Base-by-base conservation (phyloP, 2,888 invertebrate genomes). In the Erannis defoliaria region DNA sequence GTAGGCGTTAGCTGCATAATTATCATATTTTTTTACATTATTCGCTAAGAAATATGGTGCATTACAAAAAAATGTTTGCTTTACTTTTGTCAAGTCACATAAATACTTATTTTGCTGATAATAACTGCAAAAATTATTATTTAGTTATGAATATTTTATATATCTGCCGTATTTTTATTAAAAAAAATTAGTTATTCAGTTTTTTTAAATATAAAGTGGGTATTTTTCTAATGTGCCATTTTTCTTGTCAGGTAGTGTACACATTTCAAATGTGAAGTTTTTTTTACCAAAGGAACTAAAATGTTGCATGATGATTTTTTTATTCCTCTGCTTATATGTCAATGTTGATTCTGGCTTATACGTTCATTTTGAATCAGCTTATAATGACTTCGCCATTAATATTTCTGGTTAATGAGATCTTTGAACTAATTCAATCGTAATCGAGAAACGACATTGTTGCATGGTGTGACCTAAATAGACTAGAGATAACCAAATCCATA, bases 1-100 rank as follows among this genome's bases (percentile, higher is more conserved):
- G 60, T 61, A 63, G 59, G 6, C 50, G 62, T 71, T 43, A 33
- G 18, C 40, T 29, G 62, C 64, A 63, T 64, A 56, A 40, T 35
- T 67, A 64, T 66, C 65, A 64, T 57, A 21, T 68, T 64, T 59
- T 23, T 40, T 21, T 54, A 61, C 35, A 31, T 19, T 72, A 54
- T 48, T 53, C 63, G 64, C 58, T 46, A 9, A 31, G 38, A 46
- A 40, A 46, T 46, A 59, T 53, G 58, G 26, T 38, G 18, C 45
- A 12, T 23, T 29, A 35, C n/a, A 35, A 6, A 6, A 38, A 14
- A 12, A 21, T 40, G 8, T 1, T 12, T 2, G 37, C 26, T 5
- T 37, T n/a, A n/a, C n/a, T n/a, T n/a, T n/a, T n/a, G n/a, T n/a
- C n/a, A n/a, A n/a, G n/a, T n/a, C n/a, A n/a, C n/a, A n/a, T n/a